phyloP scores from a whole-genome alignment of 2,113 vertebrate species.

The Holacanthus passer region DNA sequence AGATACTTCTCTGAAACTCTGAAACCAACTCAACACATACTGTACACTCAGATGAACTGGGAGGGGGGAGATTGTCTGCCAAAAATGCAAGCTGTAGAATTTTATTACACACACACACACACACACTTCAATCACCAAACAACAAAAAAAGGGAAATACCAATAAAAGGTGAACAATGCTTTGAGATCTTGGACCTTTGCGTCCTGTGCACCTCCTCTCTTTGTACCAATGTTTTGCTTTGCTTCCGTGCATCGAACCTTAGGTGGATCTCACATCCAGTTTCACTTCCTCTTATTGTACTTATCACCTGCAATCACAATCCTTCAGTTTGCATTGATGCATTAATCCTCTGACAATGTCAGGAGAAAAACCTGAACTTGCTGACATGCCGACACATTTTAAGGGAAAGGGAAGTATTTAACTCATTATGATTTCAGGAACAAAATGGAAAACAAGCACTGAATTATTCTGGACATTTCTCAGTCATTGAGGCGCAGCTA shows the following conservation, averaged over 20 bases:
- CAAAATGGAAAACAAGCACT: background rate
- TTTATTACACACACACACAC: background rate
- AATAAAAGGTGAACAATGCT: conserved; percentile 28
- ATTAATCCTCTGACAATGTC: background rate
- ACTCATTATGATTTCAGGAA: background rate
- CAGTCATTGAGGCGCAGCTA: background rate
- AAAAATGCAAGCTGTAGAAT: background rate
- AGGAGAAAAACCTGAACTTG: background rate
- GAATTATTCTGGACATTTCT: no score
- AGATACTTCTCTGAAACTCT: background rate
- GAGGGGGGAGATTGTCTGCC: background rate
- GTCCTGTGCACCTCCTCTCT: conserved; percentile 24
- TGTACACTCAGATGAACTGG: background rate
- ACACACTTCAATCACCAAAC: background rate
- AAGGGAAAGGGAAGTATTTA: background rate
- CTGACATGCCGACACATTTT: background rate
- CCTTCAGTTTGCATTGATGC: background rate
- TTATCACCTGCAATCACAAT: background rate
- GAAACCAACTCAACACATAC: conserved; percentile 3
- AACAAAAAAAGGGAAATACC: conserved; percentile 43
- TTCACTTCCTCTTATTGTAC: conserved; percentile 39
- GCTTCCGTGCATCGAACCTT: background rate
- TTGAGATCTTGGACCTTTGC: background rate
- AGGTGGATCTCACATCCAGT: conserved; percentile 23
- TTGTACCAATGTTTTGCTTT: conserved; percentile 1